Percentiles rank a stretch among this genome's conserved stretches.
These are phyloP conservation scores for Brachypterus glaber DNA, from an alignment of 2,888 invertebrate genomes.

Conservation along the genomic window DNA sequence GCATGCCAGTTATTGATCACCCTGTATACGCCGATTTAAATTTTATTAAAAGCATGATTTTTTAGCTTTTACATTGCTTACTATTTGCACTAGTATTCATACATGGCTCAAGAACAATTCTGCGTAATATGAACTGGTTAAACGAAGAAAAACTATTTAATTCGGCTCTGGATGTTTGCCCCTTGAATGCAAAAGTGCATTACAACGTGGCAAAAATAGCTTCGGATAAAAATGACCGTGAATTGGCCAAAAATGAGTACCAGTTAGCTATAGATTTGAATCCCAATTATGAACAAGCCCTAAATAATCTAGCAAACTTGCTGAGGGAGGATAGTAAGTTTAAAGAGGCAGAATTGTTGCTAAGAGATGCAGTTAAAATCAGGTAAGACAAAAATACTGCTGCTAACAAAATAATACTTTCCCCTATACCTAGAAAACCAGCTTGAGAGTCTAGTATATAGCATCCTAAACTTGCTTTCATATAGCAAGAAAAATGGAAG, in stretches of 20 bases:
- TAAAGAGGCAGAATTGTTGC: slow-evolving; percentile 61
- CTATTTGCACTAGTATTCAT: too few species aligned
- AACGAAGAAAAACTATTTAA: slow-evolving; percentile 68
- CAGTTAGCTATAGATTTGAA: slow-evolving; percentile 50
- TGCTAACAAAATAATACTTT: too few species aligned
- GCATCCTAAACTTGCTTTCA: too few species aligned
- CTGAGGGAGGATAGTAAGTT: slow-evolving; percentile 60
- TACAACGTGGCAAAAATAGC: slow-evolving; percentile 90
- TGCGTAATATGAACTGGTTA: slow-evolving; percentile 70
- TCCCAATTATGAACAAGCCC: slow-evolving; percentile 80
- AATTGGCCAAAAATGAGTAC: slow-evolving; percentile 69
- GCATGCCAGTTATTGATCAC: too few species aligned
- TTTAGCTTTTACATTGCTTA: too few species aligned
- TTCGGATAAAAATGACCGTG: slow-evolving; percentile 59
- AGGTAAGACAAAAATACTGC: too few species aligned
- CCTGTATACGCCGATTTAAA: too few species aligned
- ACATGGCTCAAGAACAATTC: slow-evolving; percentile 42
- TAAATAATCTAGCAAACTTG: slow-evolving; percentile 89
- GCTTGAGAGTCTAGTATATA: too few species aligned
- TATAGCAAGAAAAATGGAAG: too few species aligned
- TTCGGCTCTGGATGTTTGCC: slow-evolving; percentile 79
- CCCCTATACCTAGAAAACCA: too few species aligned
- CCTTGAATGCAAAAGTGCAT: slow-evolving; percentile 85
- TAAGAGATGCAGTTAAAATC: slow-evolving; percentile 61
- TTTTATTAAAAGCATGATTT: too few species aligned